Conservation (phyloP, 2,888 invertebrate genomes). For the Oscheius sp. region DNA sequence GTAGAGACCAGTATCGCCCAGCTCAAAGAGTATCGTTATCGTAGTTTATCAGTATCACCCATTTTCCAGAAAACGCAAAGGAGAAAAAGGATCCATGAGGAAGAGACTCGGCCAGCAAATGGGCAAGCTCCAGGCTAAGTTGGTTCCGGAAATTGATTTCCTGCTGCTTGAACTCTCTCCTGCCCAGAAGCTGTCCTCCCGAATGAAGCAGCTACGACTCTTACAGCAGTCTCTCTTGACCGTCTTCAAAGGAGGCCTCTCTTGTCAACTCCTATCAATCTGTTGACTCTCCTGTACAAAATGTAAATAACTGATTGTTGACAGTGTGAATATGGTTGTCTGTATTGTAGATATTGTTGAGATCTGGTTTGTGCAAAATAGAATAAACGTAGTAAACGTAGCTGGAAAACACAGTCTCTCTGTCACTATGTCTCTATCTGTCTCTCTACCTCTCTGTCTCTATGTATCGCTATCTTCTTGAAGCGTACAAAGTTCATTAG, state of each 20-base stretch:
- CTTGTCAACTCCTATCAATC: neutral
- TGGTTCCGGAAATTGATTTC: neutral
- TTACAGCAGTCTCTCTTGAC: neutral
- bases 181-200: neutral
- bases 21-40: neutral
- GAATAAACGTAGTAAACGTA: no score
- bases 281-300: no score
- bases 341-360: no score
- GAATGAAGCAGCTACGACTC: neutral
- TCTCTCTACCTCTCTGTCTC: no score
- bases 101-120: neutral
- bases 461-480: no score
- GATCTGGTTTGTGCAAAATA: no score
- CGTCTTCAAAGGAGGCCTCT: slow-evolving; percentile 3
- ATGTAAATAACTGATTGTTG: no score
- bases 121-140: neutral
- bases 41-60: neutral
- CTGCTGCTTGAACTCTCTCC: neutral
- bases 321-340: no score
- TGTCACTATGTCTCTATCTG: no score
- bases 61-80: neutral
- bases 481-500: neutral
- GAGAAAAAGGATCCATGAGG: neutral
- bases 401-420: no score
- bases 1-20: neutral